A percentile compares a stretch with the other conserved stretches of the same genome.
Evolutionary conservation across 2,113 vertebrate species (phyloP).

Genomic region (Carassius gibelio): DNA sequence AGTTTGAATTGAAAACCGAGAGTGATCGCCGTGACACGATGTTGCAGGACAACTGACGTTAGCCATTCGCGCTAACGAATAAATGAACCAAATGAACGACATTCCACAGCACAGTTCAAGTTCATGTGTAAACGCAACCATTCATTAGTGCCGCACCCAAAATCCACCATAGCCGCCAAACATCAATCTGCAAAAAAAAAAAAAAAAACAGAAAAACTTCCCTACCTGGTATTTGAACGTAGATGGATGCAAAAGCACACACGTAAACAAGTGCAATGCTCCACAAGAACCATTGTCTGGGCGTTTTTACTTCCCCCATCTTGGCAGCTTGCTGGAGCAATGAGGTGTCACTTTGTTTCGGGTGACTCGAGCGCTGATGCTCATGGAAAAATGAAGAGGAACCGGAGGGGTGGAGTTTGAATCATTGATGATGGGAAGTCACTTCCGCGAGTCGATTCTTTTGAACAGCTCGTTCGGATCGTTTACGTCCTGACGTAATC

Average conservation of each 20-base stretch:
- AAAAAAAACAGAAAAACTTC: not conserved
- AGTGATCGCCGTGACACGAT: not conserved
- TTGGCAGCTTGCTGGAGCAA: not conserved
- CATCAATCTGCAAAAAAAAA: not conserved
- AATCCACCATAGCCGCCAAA: not conserved
- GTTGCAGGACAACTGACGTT: not conserved
- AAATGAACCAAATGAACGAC: not conserved
- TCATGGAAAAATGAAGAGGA: conserved; percentile 44
- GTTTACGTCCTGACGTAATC: not conserved
- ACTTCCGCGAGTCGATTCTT: not conserved
- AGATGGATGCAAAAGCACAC: conserved; percentile 81
- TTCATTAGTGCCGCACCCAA: conserved; percentile 47
- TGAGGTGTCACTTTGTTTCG: not conserved
- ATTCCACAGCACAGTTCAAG: not conserved
- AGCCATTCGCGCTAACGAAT: not conserved
- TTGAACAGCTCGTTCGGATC: conserved; percentile 2
- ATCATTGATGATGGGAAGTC: conserved; percentile 13
- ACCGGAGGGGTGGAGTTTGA: conserved; percentile 49
- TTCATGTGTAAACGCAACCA: not conserved
- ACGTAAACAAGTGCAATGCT: conserved; percentile 75
- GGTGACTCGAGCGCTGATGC: not conserved
- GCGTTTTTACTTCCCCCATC: conserved; percentile 58
- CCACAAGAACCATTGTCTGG: conserved; percentile 72
- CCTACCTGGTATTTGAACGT: conserved; percentile 81
- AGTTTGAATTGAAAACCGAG: not conserved